Evolutionary conservation across 2,113 vertebrate species (phyloP).

Genomic region (Cettia cetti): DNA sequence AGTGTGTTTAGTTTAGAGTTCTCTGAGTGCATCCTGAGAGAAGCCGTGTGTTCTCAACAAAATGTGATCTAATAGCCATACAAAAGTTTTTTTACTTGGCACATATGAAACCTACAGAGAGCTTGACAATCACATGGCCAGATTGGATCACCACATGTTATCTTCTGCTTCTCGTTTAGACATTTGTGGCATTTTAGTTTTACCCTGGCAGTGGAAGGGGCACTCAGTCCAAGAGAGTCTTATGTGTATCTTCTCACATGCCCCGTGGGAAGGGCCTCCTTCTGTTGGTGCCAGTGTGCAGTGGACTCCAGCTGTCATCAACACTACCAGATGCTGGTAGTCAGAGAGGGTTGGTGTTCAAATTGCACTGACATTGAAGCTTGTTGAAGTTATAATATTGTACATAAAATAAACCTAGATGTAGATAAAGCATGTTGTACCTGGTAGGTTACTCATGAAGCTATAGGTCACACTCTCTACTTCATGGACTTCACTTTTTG

Average conservation of each 20-base stretch:
- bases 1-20: neutral
- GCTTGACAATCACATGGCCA: fast-evolving
- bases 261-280: neutral
- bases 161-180: neutral
- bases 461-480: fast-evolving
- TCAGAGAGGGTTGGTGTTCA: neutral
- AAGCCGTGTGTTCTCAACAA: neutral
- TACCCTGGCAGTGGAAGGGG: neutral
- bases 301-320: neutral
- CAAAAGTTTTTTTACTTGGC: neutral
- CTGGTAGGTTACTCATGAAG: neutral
- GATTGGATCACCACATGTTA: neutral
- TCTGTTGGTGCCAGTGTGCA: neutral
- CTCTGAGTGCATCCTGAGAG: neutral
- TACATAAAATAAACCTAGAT: neutral
- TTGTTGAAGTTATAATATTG: neutral
- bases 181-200: neutral
- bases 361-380: neutral
- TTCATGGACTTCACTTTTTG: neutral
- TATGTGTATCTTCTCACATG: neutral
- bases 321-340: neutral
- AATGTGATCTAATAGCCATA: neutral
- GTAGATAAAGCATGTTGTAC: neutral
- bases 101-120: neutral
- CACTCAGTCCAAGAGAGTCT: neutral